A percentile compares a stretch with the other conserved stretches of the same genome.
Conservation (phyloP, 1,140 invertebrate genomes). For the Trichogramma pretiosum region DNA sequence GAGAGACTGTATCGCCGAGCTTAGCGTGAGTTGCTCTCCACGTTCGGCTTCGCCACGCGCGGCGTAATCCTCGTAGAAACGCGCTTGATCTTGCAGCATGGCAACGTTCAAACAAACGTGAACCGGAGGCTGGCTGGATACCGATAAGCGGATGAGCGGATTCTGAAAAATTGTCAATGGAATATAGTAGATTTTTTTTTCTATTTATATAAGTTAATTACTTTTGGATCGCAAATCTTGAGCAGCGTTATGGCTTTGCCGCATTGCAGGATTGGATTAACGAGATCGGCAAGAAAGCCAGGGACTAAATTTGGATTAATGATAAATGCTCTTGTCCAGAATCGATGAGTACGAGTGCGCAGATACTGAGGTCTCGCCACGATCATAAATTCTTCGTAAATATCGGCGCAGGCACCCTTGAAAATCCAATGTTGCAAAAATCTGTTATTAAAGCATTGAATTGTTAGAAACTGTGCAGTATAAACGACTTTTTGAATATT, state of each 20-base stretch:
- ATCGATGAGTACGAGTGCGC: conserved; percentile 46
- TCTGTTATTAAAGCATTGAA: conserved; percentile 33
- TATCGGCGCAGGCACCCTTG: conserved; percentile 51
- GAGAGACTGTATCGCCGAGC: conserved; percentile 29
- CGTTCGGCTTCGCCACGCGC: conserved; percentile 27
- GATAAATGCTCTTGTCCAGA: conserved; percentile 53
- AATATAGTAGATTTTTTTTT: too few species aligned
- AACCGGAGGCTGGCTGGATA: conserved; percentile 46
- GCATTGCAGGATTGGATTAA: conserved; percentile 51
- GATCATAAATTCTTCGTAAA: conserved; percentile 55
- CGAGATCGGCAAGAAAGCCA: conserved; percentile 46
- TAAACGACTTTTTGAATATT: not conserved
- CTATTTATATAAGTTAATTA: conserved; percentile 23
- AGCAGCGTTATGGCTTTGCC: conserved; percentile 52
- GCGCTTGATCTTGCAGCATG: conserved; percentile 46
- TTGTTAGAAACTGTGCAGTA: not conserved
- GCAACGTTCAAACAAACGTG: conserved; percentile 48
- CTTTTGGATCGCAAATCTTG: conserved; percentile 52
- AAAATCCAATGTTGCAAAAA: conserved; percentile 57
- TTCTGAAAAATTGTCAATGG: conserved; percentile 35
- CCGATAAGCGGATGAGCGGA: conserved; percentile 47
- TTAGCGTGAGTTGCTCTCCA: conserved; percentile 29
- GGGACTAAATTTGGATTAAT: conserved; percentile 48
- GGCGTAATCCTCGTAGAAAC: conserved; percentile 44
- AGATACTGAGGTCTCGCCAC: conserved; percentile 46